Conservation (phyloP, 1,140 invertebrate species). For the Doryteuthis pealeii region DNA sequence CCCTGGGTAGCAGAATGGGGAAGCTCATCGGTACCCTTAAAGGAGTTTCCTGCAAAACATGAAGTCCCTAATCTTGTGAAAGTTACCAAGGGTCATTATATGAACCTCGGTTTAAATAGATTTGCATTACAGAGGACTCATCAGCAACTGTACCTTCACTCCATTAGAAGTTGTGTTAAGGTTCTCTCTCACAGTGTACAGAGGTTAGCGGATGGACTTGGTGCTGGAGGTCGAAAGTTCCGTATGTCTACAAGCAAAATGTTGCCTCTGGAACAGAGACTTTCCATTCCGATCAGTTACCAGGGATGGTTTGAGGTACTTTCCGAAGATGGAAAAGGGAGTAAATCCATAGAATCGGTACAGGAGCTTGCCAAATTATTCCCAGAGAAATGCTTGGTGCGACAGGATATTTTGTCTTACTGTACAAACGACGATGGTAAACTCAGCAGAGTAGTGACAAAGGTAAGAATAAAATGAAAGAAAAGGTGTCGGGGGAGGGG, state of each 20-base stretch:
- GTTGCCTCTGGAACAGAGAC: slow-evolving; percentile 53
- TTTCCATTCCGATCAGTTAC: slow-evolving; percentile 83
- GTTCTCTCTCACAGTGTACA: slow-evolving; percentile 86
- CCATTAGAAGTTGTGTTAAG: slow-evolving; percentile 79
- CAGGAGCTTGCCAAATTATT: slow-evolving; percentile 76
- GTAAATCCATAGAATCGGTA: slow-evolving; percentile 85
- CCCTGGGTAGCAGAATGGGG: slow-evolving; percentile 69
- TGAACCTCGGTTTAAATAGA: slow-evolving; percentile 81
- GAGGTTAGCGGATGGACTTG: slow-evolving; percentile 73
- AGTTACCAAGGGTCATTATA: slow-evolving; percentile 89
- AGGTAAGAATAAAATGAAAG: slow-evolving; percentile 9
- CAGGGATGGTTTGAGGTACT: slow-evolving; percentile 90
- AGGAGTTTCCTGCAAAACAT: slow-evolving; percentile 78
- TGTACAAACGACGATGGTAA: slow-evolving; percentile 62
- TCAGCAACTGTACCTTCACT: slow-evolving; percentile 80
- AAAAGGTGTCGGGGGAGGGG: too few species aligned
- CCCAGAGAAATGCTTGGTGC: slow-evolving; percentile 78
- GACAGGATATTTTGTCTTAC: slow-evolving; percentile 82
- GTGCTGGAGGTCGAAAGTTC: slow-evolving; percentile 32
- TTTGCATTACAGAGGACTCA: slow-evolving; percentile 64
- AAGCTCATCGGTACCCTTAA: slow-evolving; percentile 75
- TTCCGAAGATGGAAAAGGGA: slow-evolving; percentile 87
- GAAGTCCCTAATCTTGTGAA: slow-evolving; percentile 82
- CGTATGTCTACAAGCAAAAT: slow-evolving; percentile 69
- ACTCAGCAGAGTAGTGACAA: slow-evolving; percentile 67